Conservation (phyloP, 2,113 vertebrate genomes). For the Hipposideros armiger region DNA sequence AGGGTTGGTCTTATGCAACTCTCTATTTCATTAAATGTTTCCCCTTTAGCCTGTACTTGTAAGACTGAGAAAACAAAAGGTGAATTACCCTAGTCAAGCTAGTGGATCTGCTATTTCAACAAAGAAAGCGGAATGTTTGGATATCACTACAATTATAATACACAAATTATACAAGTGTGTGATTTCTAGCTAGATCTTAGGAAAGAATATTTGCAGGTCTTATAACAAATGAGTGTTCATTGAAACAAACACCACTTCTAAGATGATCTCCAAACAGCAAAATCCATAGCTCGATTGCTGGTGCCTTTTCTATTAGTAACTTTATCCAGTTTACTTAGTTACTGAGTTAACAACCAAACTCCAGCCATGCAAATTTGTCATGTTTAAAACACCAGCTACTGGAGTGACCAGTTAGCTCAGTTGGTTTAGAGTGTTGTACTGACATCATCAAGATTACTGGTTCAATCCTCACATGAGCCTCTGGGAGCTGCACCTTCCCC, state of each 20-base stretch:
- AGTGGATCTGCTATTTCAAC: background rate
- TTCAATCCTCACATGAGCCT: too few relatives aligned
- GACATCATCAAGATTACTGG: too few relatives aligned
- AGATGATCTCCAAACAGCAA: conserved; percentile 33
- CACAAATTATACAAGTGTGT: background rate
- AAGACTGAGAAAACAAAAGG: background rate
- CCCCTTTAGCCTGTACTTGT: background rate
- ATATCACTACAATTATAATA: background rate
- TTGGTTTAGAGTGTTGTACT: too few relatives aligned
- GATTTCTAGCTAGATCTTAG: background rate
- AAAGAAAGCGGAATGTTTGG: background rate
- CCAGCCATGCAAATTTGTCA: background rate
- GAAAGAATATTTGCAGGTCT: background rate
- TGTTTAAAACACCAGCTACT: background rate
- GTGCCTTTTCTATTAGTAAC: background rate
- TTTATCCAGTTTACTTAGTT: background rate
- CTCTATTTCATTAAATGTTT: background rate
- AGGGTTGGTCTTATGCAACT: background rate
- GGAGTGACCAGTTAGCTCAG: too few relatives aligned
- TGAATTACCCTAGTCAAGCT: background rate
- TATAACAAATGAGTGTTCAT: conserved; percentile 24
- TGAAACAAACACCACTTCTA: background rate
- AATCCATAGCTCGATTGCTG: background rate
- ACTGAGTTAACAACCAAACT: conserved; percentile 30
- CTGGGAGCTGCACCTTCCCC: too few relatives aligned